Evolutionary conservation across 2,113 vertebrate species (phyloP), one percentile per base, ranked within the genome.

Genomic region (Lophochroa leadbeateri): DNA sequence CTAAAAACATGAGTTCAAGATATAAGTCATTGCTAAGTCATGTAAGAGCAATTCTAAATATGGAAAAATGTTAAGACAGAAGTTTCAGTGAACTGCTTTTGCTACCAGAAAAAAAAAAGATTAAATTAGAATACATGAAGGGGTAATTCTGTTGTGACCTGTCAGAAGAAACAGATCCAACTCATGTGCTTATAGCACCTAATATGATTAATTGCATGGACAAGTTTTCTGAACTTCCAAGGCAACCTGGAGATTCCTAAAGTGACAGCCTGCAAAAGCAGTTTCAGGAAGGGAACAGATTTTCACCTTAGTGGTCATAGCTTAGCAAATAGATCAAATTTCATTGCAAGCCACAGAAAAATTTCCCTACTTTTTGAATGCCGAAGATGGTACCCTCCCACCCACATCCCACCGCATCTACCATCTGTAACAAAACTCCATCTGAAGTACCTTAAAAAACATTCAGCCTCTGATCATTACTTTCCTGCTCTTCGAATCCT

Each of bases 401-500:
- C 14, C 10, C 27, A 27, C 33, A 57, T 12, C 33, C 33, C 19
- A 57, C 19, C 6, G 13, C 19, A n/a, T 43, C 60, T 88, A 58
- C 31, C 17, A 69, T 35, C 33, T 70, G 69, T 68, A 88, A 70
- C 46, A 92, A 86, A 96, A 95, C 15, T 86, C 47, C 35, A 68
- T 28, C 23, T 88, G 53, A 94, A 91, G 60, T 43, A 91, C 64
- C 35, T 70, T 77, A 85, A 55, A 75, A 95, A 92, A 27, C 29
- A 86, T 90, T 78, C 60, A 78, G 8, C 11, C 28, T 92, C 64
- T 92, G 90, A 88, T 82, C n/a, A 69, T 92, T 94, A 79, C 60
- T 96, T 86, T 90, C 79, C 76, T 85, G 35, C 53, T 91, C 63
- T 86, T 74, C 71, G 79, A 94, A 82, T 82, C 71, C 90, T 88